Base-by-base conservation (phyloP, 2,113 vertebrate species). In the Athene cunicularia region DNA sequence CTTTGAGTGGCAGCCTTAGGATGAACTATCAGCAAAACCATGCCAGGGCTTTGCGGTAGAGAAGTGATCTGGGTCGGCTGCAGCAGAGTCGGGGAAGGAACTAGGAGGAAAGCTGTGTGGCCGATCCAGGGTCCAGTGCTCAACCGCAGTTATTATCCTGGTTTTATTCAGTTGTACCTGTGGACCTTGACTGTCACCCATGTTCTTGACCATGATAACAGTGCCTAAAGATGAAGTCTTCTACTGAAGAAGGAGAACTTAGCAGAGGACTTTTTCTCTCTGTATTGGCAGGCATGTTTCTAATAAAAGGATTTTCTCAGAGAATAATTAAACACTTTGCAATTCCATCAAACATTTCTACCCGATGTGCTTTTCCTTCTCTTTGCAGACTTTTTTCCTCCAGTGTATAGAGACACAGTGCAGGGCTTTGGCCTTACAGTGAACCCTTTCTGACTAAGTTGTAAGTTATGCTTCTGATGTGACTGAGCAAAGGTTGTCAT, bases 391-490 rank as follows among this genome's bases (percentile, higher is more conserved):
- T 13, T 43, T 79, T 83, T 89, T 80, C 49, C 56, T 93, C 32
- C 22, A 11, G 17, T 67, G 4, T 81, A 13, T 79, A 75, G 77
- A 68, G 67, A 18, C 67, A 58, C 71, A 32, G 55, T 77, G 18
- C 28, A 66, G 90, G 89, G 76, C 80, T 89, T 86, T 63, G 86
- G 60, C 91, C 56, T 80, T 45, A 23, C 60, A 70, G 71, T 62
- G 64, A 88, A 47, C 64, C 55, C 23, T 88, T 63, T 95, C 70
- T 86, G 64, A 77, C 64, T 92, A 64, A 86, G 63, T 86, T 91
- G 50, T 84, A 86, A 91, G 56, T 90, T 89, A 32, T 30, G 14
- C 63, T 83, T 90, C 85, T 93, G 90, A 77, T 92, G 86, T 92
- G 80, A 79, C 60, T 96, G 81, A 90, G 82, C n/a, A 84, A 77